These are phyloP conservation scores for Tyrannus savana DNA, from an alignment of 2,113 vertebrate genomes.

Conservation along the genomic window DNA sequence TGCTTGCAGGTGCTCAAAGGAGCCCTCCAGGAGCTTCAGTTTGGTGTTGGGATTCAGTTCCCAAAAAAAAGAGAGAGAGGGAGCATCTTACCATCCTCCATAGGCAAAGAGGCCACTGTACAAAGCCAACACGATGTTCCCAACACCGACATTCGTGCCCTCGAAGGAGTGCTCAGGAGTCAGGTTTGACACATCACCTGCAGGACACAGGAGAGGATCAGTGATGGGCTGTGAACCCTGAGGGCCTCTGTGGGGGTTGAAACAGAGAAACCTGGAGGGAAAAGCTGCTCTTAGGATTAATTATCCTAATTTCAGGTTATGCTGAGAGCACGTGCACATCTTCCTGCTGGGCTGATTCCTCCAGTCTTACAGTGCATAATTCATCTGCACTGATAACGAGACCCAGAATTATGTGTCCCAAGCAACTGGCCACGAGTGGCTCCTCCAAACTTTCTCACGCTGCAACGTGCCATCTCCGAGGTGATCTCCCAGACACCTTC, in stretches of 20 bases:
- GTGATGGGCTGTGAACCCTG: not conserved
- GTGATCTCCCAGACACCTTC: not conserved
- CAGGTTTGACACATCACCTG: slow-evolving; percentile 80
- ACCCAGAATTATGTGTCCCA: not conserved
- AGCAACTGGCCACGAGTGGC: not conserved
- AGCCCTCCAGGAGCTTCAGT: not conserved
- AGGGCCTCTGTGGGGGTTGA: not conserved
- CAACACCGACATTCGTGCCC: slow-evolving; percentile 83
- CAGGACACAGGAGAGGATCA: not conserved
- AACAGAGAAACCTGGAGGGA: not conserved
- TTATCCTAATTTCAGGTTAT: fast-evolving
- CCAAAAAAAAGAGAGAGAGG: not conserved
- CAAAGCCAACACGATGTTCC: slow-evolving; percentile 88
- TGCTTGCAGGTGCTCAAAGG: not conserved
- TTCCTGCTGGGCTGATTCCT: not conserved
- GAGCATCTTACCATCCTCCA: slow-evolving; percentile 88
- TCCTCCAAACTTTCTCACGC: not conserved
- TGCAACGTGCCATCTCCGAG: not conserved
- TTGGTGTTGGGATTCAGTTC: not conserved
- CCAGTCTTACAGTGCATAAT: not conserved
- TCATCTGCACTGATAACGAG: not conserved
- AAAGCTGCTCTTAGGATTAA: not conserved
- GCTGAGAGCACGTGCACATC: fast-evolving
- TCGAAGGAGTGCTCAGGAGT: slow-evolving; percentile 83
- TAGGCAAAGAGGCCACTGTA: slow-evolving; percentile 98